Evolutionary conservation across 2,888 invertebrate genomes (phyloP), one percentile per base, ranked within the genome.

Genomic region (Rhagonycha lutea): DNA sequence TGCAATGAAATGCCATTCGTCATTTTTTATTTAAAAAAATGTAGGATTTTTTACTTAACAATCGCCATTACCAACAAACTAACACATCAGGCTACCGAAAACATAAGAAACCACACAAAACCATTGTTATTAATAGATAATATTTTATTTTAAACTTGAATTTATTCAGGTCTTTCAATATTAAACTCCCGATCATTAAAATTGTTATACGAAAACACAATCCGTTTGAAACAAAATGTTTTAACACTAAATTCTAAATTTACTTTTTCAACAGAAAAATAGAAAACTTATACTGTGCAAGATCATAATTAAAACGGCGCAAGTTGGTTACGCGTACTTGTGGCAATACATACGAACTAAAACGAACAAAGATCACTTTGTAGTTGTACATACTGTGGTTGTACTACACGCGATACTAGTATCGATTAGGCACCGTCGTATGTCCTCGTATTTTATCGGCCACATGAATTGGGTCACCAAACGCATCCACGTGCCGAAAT

Each of bases 401-500:
- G 72, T 75, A 75, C 73, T 80, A 82, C 82, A 80, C 81, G 82
- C 82, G 82, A 82, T 83, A 82, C 83, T 81, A 82, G 83, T 83
- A 83, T 83, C 82, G 83, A 83, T 83, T 78, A 80, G 74, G 72
- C 70, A 28, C 47, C 74, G 63, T 83, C 83, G 83, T 79, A 62
- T 79, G 75, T 74, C 80, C 80, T 82, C 84, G 84, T 80, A 79
- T 68, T 72, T 76, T 76, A 77, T 78, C 83, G 83, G 77, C 65
- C 69, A 68, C 28, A 62, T 69, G 77, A 84, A 82, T 78, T 84
- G 75, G 84, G 84, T 84, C 84, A 84, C 81, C 82, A 83, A 82
- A 82, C 82, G 80, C 82, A 82, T 83, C 82, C 84, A 84, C 84
- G 83, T 83, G 84, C 82, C 83, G 79, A 77, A 77, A 78, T 79